These are phyloP conservation scores for Erythrocercus mccallii DNA, from an alignment of 2,113 vertebrate species.

Conservation along the genomic window DNA sequence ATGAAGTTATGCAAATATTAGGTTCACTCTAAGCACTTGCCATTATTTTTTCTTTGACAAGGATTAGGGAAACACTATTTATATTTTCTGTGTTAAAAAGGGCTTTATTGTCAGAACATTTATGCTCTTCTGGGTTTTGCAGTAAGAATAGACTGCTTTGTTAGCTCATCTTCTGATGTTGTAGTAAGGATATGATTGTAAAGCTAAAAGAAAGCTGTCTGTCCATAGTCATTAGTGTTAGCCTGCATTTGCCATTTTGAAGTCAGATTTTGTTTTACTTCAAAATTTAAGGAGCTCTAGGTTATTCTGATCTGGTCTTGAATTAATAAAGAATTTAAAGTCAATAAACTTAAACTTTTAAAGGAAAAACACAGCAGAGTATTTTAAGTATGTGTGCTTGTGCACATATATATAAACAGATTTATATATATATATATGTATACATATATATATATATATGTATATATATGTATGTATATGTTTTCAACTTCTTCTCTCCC, in stretches of 20 bases:
- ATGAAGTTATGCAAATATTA: background rate
- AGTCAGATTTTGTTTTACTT: background rate
- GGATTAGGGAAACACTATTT: background rate
- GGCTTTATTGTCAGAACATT: background rate
- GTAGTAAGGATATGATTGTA: background rate
- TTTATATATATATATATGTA: too few species aligned
- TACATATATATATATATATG: too few species aligned
- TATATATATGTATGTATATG: too few species aligned
- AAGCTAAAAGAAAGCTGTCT: background rate
- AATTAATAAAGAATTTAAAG: background rate
- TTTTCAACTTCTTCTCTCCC: background rate
- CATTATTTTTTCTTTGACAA: background rate
- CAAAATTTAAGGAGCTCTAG: background rate
- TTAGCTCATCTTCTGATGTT: background rate
- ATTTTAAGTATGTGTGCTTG: background rate
- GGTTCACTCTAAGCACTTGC: background rate
- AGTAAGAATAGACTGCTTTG: background rate
- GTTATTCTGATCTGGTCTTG: background rate
- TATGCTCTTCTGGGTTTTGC: background rate
- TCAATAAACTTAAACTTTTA: background rate
- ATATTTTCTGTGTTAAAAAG: background rate
- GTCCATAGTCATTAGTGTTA: background rate
- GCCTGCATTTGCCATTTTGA: background rate
- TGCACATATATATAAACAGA: background rate
- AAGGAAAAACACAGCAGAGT: background rate